Base-by-base conservation (phyloP, 1,140 invertebrate genomes). In the Stegodyphus dumicola region DNA sequence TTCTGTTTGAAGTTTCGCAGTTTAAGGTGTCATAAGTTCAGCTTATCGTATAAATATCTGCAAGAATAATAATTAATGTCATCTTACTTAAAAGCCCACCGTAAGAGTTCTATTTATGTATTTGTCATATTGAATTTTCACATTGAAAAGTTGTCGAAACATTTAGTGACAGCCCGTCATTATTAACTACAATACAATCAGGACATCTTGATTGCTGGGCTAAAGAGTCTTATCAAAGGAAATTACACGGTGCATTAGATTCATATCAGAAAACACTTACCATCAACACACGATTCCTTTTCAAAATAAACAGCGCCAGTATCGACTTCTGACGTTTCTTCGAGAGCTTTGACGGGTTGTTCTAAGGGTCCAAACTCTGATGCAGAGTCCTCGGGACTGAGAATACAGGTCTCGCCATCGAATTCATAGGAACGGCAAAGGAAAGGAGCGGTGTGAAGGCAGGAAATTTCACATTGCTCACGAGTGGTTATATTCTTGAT, bases 311-410 rank as follows among this genome's bases (percentile, higher is more conserved):
- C 64, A 0, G 18, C 67, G 0, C 17, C 54, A 4, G 17, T 7
- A 7, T 13, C 53, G 7, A 64, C 54, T 18, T 65, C 71, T 4
- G 17, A 6, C 6, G 10, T 67, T 10, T 74, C 54, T 11, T 69
- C 64, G 6, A 51, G 10, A 6, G 17, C 51, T n/a, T 80, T 80
- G 17, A 5, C 13, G 7, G 49, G 17, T 1, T 52, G 64, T 17
- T 80, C 77, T 4, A 17, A 48, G 1, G 53, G 10, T 53, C 74
- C 79, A 18, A 69, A 6, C 51, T 85, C 81, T 0, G 86, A 83
- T 11, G 51, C 17, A 9, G 86, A 85, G 53, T 87, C 87, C 65
- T 87, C 87, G 5, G 87, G 87, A 51, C 74, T 81, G n/a, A 87
- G 76, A 0, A 86, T 52, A 13, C 87, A 87, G 17, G 6, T 10